phyloP scores from a whole-genome alignment of 2,888 invertebrate species.

The Stratiomys singularior region DNA sequence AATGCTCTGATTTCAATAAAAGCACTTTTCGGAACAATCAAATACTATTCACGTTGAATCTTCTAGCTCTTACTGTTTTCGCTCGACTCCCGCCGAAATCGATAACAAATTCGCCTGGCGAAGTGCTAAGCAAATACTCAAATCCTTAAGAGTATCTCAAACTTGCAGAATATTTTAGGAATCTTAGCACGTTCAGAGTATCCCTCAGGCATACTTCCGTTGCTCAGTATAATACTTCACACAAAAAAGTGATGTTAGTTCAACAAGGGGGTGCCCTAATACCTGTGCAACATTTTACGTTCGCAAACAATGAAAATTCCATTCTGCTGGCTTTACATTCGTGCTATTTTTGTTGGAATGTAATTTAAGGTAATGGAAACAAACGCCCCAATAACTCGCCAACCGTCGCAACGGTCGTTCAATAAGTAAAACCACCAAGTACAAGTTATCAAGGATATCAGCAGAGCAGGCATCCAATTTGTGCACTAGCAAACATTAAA shows the following conservation, averaged over 20 bases:
- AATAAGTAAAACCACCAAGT: not conserved
- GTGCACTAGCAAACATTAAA: not conserved
- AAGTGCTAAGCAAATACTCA: conserved; percentile 35
- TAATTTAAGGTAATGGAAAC: not conserved
- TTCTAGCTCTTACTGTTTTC: not conserved
- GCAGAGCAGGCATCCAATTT: not conserved
- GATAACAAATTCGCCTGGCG: conserved; percentile 23
- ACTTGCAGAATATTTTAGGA: conserved; percentile 17
- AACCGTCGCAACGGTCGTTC: not conserved
- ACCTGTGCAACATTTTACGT: not conserved
- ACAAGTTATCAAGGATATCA: conserved; percentile 5
- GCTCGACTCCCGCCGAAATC: conserved; percentile 1
- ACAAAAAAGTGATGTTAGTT: too few species aligned
- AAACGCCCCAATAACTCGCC: conserved; percentile 1
- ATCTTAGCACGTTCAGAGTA: conserved; percentile 19
- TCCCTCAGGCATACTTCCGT: not conserved
- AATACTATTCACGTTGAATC: not conserved
- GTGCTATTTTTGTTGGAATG: not conserved
- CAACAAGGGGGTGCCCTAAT: not conserved
- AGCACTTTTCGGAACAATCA: not conserved
- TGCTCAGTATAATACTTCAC: not conserved
- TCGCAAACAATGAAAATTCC: not conserved
- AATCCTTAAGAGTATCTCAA: conserved; percentile 18
- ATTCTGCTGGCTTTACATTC: not conserved
- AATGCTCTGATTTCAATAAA: conserved; percentile 26